Percentiles rank a stretch among this genome's conserved stretches.
Conservation (phyloP, 2,797 vertebrate genomes). For the Psittacula derbiana region DNA sequence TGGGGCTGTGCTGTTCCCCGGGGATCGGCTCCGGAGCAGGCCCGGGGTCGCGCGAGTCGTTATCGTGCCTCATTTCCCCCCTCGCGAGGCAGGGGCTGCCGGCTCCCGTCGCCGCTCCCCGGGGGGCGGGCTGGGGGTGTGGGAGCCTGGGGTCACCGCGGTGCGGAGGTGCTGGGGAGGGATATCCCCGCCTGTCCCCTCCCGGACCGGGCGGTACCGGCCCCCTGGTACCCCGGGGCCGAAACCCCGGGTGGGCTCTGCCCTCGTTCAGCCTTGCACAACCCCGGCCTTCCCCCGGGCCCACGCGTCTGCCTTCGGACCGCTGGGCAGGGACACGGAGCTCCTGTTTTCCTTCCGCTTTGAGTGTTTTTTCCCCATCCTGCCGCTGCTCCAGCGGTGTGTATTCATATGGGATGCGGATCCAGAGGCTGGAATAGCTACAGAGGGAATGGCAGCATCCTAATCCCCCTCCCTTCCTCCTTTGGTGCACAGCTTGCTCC, state of each 20-base stretch:
- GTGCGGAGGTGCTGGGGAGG: not conserved
- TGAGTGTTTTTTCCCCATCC: not conserved
- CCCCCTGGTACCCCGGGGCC: not conserved
- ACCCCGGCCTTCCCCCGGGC: not conserved
- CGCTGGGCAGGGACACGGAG: not conserved
- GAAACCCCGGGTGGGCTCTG: not conserved
- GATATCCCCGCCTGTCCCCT: not conserved
- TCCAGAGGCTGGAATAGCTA: not conserved
- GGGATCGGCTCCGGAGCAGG: not conserved
- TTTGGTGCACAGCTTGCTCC: not conserved
- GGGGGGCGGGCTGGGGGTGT: not conserved
- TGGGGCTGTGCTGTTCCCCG: not conserved
- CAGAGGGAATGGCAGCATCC: not conserved
- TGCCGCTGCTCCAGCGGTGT: not conserved
- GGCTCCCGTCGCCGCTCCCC: too few species aligned
- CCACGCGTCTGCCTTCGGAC: not conserved
- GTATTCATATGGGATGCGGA: accelerated
- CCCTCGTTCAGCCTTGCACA: not conserved
- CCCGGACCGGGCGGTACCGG: not conserved
- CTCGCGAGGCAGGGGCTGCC: not conserved
- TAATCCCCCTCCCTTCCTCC: too few species aligned
- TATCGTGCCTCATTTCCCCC: not conserved
- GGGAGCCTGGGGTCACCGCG: not conserved
- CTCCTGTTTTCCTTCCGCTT: not conserved
- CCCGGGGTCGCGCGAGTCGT: not conserved